phyloP scores from a whole-genome alignment of 2,797 vertebrate genomes.

The Mustela erminea region DNA sequence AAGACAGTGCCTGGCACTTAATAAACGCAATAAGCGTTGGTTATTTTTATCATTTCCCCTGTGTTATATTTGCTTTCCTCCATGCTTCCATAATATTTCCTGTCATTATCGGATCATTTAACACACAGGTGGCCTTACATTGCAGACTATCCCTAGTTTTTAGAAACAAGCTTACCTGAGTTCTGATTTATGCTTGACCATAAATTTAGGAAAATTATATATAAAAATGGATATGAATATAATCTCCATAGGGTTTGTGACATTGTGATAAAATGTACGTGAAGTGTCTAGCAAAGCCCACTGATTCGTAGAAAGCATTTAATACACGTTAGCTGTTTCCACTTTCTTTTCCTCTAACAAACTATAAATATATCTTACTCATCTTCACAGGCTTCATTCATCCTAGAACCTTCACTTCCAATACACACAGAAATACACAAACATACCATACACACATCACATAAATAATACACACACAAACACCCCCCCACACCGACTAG shows the following conservation, averaged over 20 bases:
- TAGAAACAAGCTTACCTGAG: neutral
- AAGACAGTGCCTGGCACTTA: neutral
- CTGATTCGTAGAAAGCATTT: neutral
- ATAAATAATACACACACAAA: neutral
- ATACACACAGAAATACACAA: neutral
- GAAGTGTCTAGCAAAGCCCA: neutral
- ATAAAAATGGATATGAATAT: constrained; percentile 25
- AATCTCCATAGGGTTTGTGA: neutral
- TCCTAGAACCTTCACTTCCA: neutral
- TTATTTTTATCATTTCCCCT: neutral
- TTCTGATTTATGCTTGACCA: neutral
- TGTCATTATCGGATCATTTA: neutral
- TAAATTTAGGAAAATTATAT: neutral
- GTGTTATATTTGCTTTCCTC: neutral
- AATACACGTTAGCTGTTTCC: neutral
- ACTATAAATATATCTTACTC: neutral
- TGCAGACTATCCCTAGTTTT: neutral
- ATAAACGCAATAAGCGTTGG: neutral
- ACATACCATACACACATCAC: neutral
- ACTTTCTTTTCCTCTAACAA: neutral
- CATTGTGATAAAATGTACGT: neutral
- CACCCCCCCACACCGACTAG: neutral
- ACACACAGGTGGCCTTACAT: neutral
- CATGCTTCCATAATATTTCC: neutral
- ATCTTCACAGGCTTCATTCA: neutral